Percentiles rank a stretch among this genome's conserved stretches.
phyloP scores from a whole-genome alignment of 92 coral and sea anemone genomes.

The Epizoanthus ramosus region DNA sequence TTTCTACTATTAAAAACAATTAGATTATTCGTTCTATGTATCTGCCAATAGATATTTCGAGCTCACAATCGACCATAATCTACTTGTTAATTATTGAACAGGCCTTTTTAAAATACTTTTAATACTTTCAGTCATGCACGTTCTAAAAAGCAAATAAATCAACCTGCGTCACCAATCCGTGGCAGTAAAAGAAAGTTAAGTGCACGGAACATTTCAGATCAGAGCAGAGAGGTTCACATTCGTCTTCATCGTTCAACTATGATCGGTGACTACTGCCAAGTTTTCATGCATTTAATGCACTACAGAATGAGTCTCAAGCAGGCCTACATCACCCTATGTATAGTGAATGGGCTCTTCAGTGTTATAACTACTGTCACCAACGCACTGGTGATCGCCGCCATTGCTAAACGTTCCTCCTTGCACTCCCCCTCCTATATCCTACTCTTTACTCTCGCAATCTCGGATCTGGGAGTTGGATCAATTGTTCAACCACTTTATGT shows the following conservation, averaged over 20 bases:
- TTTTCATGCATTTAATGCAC: constrained; percentile 9
- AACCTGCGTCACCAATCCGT: no score
- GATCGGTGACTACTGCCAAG: constrained; percentile 1
- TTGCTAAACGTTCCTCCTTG: neutral
- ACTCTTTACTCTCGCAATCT: constrained; percentile 9
- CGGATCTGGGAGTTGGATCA: constrained; percentile 12
- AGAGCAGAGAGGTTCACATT: no score
- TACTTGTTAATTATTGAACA: no score
- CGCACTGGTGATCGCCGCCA: neutral
- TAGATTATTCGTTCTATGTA: no score
- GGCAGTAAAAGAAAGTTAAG: no score
- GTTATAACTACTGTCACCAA: neutral
- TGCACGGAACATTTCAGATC: no score
- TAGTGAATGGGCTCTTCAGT: neutral
- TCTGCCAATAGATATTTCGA: no score
- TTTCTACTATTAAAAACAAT: no score
- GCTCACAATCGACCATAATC: no score
- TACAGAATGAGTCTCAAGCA: neutral
- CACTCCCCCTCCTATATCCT: constrained; percentile 5
- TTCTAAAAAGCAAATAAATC: no score
- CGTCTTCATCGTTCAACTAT: neutral
- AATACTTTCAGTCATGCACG: no score
- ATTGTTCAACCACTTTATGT: neutral
- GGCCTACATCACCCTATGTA: neutral
- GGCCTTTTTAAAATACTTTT: no score